Evolutionary conservation across 2,113 vertebrate species (phyloP), one percentile per base, ranked within the genome.

Genomic region (Haliaeetus leucogaster): DNA sequence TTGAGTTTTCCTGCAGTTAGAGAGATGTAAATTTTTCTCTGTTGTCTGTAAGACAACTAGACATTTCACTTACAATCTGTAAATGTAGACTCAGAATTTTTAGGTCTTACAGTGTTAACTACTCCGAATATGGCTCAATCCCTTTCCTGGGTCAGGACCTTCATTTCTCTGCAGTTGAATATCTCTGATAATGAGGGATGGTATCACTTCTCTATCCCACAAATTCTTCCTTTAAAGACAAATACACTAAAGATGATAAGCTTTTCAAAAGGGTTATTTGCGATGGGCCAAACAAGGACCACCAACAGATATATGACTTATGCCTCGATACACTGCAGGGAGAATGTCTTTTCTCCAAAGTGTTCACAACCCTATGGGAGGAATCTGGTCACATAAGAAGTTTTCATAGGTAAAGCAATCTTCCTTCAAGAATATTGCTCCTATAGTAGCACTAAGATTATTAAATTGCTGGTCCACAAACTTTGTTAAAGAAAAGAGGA

Each of bases 361-460:
- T 22, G 8, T 43, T 83, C 40, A 73, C 22, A 90, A 34, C 8
- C 3, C 14, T 86, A 16, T 0, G 3, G 32, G 17, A 65, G 3
- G 30, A 79, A 80, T 58, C 71, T 2, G 16, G 6, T 27, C 0
- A 0, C 1, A 0, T 16, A 76, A 82, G n/a, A 84, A 47, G 13
- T 65, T 82, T 77, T 86, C 36, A n/a, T 15, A 45, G 20, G 34
- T 67, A 91, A 94, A 77, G 30, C 12, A 65, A 56, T 82, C 59
- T 26, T 79, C 40, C 45, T 43, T 88, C n/a, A 71, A 55, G 20
- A 78, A 50, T 72, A 87, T 59, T 71, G 11, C 16, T 88, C 5
- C 25, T 45, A 25, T 23, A 82, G 15, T 12, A 63, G 29, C 2
- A 25, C 50, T 56, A 68, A 65, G 15, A 47, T 65, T 84, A 93